These are phyloP conservation scores for Ennomos quercinarius DNA, from an alignment of 2,888 invertebrate genomes.

Conservation along the genomic window DNA sequence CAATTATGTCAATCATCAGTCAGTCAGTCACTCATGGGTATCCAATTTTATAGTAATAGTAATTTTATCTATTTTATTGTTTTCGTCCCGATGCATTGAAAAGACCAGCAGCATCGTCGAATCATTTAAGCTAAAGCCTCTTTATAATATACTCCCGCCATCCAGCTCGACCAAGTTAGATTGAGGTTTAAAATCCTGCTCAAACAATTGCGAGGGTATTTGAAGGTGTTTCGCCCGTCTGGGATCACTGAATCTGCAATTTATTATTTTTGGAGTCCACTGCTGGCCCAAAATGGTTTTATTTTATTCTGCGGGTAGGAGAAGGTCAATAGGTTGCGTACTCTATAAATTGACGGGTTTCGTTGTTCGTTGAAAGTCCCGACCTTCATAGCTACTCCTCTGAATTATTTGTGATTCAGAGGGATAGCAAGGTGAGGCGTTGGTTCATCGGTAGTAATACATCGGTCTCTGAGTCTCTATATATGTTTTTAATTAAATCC, in stretches of 20 bases:
- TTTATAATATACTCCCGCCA: background rate
- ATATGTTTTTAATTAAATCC: too few species aligned
- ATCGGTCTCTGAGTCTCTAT: too few species aligned
- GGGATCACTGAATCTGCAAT: conserved; percentile 30
- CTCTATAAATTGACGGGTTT: conserved; percentile 8
- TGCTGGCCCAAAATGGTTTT: conserved; percentile 18
- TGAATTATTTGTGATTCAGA: background rate
- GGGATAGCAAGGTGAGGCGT: too few species aligned
- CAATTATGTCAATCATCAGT: too few species aligned
- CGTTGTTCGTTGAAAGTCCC: conserved; percentile 11
- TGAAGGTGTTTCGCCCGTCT: conserved; percentile 47
- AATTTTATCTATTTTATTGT: too few species aligned
- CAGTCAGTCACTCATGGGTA: too few species aligned
- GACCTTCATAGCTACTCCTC: conserved; percentile 7
- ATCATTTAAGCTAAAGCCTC: background rate
- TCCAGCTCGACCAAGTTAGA: background rate
- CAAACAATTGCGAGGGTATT: conserved; percentile 39
- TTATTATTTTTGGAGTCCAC: conserved; percentile 32
- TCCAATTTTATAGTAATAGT: too few species aligned
- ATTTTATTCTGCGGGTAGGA: conserved; percentile 22
- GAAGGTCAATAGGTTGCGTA: conserved; percentile 21
- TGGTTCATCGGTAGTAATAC: too few species aligned
- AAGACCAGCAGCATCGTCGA: too few species aligned
- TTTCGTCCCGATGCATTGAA: too few species aligned
- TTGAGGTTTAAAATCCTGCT: conserved; percentile 17